Evolutionary conservation across 2,888 invertebrate genomes (phyloP), one percentile per base, ranked within the genome.

Genomic region (Acholoe squamosa): DNA sequence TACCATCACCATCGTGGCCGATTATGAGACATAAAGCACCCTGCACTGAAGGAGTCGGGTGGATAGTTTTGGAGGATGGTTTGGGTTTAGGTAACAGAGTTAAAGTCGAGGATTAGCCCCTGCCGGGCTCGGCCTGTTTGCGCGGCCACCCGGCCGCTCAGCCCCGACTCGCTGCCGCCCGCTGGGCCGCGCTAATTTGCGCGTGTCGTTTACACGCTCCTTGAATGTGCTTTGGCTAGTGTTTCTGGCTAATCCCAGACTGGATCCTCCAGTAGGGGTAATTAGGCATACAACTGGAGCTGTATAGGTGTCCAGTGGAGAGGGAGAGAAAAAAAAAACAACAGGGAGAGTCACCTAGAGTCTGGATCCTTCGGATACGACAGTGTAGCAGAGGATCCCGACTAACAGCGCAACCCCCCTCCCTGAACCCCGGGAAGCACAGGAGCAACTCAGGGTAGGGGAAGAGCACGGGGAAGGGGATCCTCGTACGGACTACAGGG

Each of bases 201-300:
- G 31, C 77, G 77, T 77, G 77, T 77, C 77, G 33, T 12, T 77
- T 33, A 77, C 77, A 77, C 77, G 77, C 77, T 77, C 77, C 33
- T 25, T 34, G 33, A 77, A 77, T 77, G 28, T 77, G 16, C 77
- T 28, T 3, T 77, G 77, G 77, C 7, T 61, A n/a, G 61, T 61
- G 61, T 61, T 61, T 61, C 61, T 19, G 61, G n/a, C 61, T 61
- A 61, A 61, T 61, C 61, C 61, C 5, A 61, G 14, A 14, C 14
- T 61, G 14, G n/a, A 61, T 43, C 22, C 61, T 61, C 22, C 61
- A n/a, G 61, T 19, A n/a, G 3, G 22, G 61, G 3, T 61, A 61
- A 61, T 61, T 61, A 61, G 22, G 22, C 61, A 7, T 7, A 43
- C 43, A 7, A 43, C 43, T 43, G 43, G 43, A 10, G 43, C 43